Base-by-base conservation (phyloP, 2,888 invertebrate genomes). In the Drosophila formosana region DNA sequence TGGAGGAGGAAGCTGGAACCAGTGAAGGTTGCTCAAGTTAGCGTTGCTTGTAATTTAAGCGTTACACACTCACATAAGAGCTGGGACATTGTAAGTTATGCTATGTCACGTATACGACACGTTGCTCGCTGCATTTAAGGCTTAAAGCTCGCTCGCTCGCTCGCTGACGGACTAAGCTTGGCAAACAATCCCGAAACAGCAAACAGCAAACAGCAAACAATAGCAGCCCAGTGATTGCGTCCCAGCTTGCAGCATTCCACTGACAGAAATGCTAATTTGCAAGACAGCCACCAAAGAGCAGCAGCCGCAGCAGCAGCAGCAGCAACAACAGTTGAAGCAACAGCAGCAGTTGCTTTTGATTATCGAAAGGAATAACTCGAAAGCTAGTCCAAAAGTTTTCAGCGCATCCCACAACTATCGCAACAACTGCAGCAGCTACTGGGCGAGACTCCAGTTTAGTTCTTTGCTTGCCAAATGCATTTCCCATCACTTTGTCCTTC, bases 201-300 rank as follows among this genome's bases (percentile, higher is more conserved):
- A 71, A 89, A 62, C 65, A 70, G 64, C 69, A 74, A 89, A 64
- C 65, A 70, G 66, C 69, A 65, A 68, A 72, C 75, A 79, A 85
- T 32, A 23, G 34, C 47, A 32, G 66, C 61, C n/a, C 66, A 74
- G 67, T 63, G 68, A 72, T 58, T 57, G 53, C 34, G 43, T 23
- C 53, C 53, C 55, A 47, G 61, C 49, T 43, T 9, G 45, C 51
- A 74, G 63, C 61, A 66, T 75, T 81, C 52, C 60, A 53, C 63
- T 68, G 73, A 58, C 75, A 69, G 70, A 80, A 73, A 84, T 85
- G 88, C 78, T 85, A 88, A 85, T 85, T 88, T 86, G 70, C 64
- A 61, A 61, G 6, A 43, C 37, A 61, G 50, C 61, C 64, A 61
- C 28, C 55, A 30, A 30, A 30, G 30, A 47, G 51, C 13, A 51